Percentiles rank a stretch among this genome's conserved stretches.
Conservation (phyloP, 2,888 invertebrate genomes). For the Dasysyrphus tricinctus region DNA sequence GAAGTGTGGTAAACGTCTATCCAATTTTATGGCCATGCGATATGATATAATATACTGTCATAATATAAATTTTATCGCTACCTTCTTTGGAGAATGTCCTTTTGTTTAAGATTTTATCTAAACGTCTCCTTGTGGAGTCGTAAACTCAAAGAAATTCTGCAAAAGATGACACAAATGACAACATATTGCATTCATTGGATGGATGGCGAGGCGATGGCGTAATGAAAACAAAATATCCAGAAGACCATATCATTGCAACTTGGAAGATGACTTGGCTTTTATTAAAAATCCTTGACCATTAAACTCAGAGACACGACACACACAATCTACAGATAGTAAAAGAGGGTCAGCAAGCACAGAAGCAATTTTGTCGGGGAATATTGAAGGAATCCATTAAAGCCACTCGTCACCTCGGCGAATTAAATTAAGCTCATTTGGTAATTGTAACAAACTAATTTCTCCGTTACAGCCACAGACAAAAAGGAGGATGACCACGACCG, state of each 20-base stretch:
- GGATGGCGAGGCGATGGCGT: background rate
- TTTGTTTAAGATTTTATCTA: conserved; percentile 38
- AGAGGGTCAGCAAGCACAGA: conserved; percentile 26
- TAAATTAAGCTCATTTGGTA: conserved; percentile 72
- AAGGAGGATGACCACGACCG: background rate
- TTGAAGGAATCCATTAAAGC: conserved; percentile 57
- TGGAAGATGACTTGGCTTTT: conserved; percentile 43
- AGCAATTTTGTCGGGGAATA: conserved; percentile 32
- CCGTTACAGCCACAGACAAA: conserved; percentile 55
- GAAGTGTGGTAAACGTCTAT: conserved; percentile 66
- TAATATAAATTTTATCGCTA: conserved; percentile 49
- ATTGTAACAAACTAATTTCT: conserved; percentile 72
- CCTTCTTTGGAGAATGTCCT: conserved; percentile 33
- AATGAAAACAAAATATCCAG: conserved; percentile 24
- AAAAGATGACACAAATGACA: conserved; percentile 27
- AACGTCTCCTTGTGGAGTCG: conserved; percentile 50
- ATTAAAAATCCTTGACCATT: conserved; percentile 64
- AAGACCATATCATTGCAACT: conserved; percentile 46
- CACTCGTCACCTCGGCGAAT: conserved; percentile 69
- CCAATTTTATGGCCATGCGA: conserved; percentile 64
- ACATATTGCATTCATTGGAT: conserved; percentile 71
- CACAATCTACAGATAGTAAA: background rate
- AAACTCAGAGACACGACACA: conserved; percentile 34
- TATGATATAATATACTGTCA: conserved; percentile 60
- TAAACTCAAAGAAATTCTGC: conserved; percentile 34